These are phyloP conservation scores for Hymenopus coronatus DNA, from an alignment of 2,888 invertebrate species.

Conservation along the genomic window DNA sequence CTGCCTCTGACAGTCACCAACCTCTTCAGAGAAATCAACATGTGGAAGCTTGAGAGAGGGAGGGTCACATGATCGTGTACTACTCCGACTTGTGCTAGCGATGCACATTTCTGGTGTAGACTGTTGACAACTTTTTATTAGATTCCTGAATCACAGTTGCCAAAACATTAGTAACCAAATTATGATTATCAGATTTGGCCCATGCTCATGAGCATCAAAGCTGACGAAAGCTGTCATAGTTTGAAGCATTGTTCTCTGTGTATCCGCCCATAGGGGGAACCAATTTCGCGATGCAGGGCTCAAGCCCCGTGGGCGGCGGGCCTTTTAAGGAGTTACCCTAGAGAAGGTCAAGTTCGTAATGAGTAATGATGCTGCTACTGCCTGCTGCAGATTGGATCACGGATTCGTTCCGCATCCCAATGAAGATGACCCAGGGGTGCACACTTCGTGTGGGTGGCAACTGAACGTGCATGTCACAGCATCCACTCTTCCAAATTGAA, in stretches of 20 bases:
- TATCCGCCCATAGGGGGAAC: neutral
- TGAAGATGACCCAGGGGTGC: neutral
- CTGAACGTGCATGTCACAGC: neutral
- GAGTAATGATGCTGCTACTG: neutral
- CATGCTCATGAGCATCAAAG: too few relatives aligned
- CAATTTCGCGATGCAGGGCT: neutral
- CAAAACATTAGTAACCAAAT: too few relatives aligned
- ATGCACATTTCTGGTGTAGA: too few relatives aligned
- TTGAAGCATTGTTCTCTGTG: neutral
- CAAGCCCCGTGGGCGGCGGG: neutral
- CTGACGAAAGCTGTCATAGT: neutral
- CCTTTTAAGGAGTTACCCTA: neutral
- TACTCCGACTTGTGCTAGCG: too few relatives aligned
- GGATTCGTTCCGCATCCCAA: neutral
- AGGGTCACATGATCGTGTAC: too few relatives aligned
- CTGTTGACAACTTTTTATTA: too few relatives aligned
- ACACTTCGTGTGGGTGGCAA: neutral
- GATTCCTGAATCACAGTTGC: too few relatives aligned
- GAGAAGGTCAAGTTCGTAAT: neutral
- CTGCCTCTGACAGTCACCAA: too few relatives aligned
- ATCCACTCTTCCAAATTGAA: too few relatives aligned
- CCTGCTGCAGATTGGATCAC: neutral
- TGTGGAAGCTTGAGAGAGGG: too few relatives aligned
- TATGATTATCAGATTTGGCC: too few relatives aligned
- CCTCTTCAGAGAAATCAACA: too few relatives aligned